phyloP scores from a whole-genome alignment of 1,140 invertebrate species.

The Drosophila quadrilineata region DNA sequence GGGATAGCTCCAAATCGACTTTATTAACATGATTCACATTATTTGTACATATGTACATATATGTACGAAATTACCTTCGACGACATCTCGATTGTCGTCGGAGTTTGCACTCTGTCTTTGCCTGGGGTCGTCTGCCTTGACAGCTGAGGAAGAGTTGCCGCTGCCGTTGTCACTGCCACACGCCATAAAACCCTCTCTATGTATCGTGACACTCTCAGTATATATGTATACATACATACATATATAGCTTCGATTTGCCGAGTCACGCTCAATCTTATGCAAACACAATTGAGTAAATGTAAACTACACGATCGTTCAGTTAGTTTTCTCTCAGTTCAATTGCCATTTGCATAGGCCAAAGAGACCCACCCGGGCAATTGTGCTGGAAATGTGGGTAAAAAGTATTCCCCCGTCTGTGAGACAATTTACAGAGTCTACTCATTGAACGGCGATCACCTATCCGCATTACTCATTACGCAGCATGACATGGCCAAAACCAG shows the following conservation, averaged over 20 bases:
- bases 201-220: neutral
- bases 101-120: conserved; percentile 37
- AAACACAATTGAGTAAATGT: conserved; percentile 29
- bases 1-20: conserved; percentile 36
- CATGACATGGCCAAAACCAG: conserved; percentile 49
- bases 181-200: neutral
- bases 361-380: neutral
- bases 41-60: too few species aligned
- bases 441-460: conserved; percentile 48
- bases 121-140: conserved; percentile 38
- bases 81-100: conserved; percentile 60
- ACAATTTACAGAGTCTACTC: conserved; percentile 36
- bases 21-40: conserved; percentile 62
- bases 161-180: neutral
- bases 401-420: conserved; percentile 38
- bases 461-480: conserved; percentile 52
- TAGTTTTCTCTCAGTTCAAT: conserved; percentile 5
- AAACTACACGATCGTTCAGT: conserved; percentile 26
- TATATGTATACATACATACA: conserved; percentile 2
- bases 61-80: conserved; percentile 71
- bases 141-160: neutral
- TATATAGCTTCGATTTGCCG: conserved; percentile 10
- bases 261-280: conserved; percentile 54
- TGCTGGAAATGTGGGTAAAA: conserved; percentile 2
- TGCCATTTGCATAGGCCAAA: conserved; percentile 33